Evolutionary conservation across 2,888 invertebrate genomes (phyloP).

Genomic region (Sphaeridia pumilis): DNA sequence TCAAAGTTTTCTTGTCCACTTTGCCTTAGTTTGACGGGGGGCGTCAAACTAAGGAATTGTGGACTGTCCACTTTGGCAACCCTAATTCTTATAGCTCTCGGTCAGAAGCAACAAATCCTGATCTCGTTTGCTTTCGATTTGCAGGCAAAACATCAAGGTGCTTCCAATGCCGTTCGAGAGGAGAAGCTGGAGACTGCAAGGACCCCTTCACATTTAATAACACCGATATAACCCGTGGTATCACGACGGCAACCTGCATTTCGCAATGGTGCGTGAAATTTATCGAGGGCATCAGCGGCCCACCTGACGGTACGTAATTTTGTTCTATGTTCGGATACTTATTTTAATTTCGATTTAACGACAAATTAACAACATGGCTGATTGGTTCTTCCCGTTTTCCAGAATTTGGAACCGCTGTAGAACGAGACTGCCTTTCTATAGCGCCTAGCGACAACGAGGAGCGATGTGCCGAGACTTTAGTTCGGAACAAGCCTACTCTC

Average conservation of each 20-base stretch:
- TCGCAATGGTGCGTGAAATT: constrained; percentile 90
- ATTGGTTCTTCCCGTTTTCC: constrained; percentile 35
- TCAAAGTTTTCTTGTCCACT: no score
- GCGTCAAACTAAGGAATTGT: no score
- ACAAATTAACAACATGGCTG: no score
- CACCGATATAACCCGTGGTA: constrained; percentile 54
- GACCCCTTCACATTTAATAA: constrained; percentile 72
- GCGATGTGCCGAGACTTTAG: constrained; percentile 72
- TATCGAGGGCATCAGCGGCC: constrained; percentile 63
- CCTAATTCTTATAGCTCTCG: no score
- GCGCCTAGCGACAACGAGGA: constrained; percentile 81
- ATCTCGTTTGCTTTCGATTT: no score
- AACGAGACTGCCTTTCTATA: constrained; percentile 73
- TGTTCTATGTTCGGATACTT: background rate
- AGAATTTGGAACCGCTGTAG: constrained; percentile 79
- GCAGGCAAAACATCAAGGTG: constrained; percentile 1
- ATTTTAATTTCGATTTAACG: background rate
- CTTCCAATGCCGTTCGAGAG: constrained; percentile 61
- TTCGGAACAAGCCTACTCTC: constrained; percentile 62
- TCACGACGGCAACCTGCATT: constrained; percentile 66
- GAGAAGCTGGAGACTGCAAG: constrained; percentile 75
- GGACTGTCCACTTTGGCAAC: no score
- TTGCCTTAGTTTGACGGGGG: no score
- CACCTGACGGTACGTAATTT: constrained; percentile 50
- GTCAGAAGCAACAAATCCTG: no score